Percentiles rank a stretch among this genome's conserved stretches.
Conservation (phyloP, 2,888 invertebrate genomes). For the Lobophora halterata region DNA sequence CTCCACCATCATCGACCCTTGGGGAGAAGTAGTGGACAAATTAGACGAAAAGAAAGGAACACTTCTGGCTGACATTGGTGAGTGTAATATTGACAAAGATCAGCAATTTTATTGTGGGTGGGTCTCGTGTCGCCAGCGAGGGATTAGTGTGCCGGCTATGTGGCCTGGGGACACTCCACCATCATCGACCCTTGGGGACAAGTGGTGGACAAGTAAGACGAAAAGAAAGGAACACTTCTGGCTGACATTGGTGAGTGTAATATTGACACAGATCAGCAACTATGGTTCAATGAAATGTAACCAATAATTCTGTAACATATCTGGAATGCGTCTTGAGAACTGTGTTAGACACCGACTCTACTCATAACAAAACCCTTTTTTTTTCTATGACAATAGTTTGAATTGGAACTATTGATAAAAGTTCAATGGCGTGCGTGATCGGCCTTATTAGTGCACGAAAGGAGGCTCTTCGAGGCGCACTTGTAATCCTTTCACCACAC, state of each 20-base stretch:
- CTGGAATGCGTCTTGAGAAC: too few relatives aligned
- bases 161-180: slow-evolving; percentile 94
- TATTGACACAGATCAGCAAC: slow-evolving; percentile 95
- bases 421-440: too few relatives aligned
- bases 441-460: too few relatives aligned
- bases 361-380: too few relatives aligned
- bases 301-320: too few relatives aligned
- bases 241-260: slow-evolving; percentile 88
- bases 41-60: slow-evolving; percentile 87
- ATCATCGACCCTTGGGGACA: slow-evolving; percentile 92
- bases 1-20: slow-evolving; percentile 90
- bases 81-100: slow-evolving; percentile 91
- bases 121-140: slow-evolving; percentile 92
- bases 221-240: slow-evolving; percentile 85
- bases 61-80: slow-evolving; percentile 88
- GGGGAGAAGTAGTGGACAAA: slow-evolving; percentile 87
- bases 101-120: slow-evolving; percentile 94
- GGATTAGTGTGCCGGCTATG: slow-evolving; percentile 85
- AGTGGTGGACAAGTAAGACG: slow-evolving; percentile 85
- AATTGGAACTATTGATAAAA: too few relatives aligned
- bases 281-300: too few relatives aligned
- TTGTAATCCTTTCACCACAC: too few relatives aligned
- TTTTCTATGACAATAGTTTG: too few relatives aligned
- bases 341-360: too few relatives aligned
- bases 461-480: too few relatives aligned